phyloP scores from a whole-genome alignment of 2,113 vertebrate genomes.

The Hirundichthys speculiger region DNA sequence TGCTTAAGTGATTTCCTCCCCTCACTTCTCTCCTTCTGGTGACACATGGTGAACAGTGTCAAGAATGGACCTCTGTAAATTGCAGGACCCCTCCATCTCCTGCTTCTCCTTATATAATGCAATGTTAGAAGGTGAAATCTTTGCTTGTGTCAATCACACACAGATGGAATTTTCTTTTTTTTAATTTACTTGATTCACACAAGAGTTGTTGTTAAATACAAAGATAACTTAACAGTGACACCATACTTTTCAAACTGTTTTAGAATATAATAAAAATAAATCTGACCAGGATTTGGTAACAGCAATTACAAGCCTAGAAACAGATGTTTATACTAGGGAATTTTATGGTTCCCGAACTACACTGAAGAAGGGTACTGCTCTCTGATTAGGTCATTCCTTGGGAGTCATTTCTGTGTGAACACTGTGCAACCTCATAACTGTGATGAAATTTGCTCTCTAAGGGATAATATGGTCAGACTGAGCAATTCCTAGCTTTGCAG shows the following conservation, averaged over 20 bases:
- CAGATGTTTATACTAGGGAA: too few species aligned
- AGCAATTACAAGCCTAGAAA: too few species aligned
- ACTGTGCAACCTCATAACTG: conserved; percentile 42
- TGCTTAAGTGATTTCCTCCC: conserved; percentile 61
- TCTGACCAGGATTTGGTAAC: too few species aligned
- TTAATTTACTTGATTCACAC: too few species aligned
- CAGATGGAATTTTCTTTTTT: too few species aligned
- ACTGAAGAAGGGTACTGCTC: background rate
- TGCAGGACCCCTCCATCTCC: conserved; percentile 28
- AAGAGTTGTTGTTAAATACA: too few species aligned
- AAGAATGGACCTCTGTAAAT: conserved; percentile 36
- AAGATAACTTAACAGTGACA: too few species aligned
- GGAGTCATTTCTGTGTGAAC: conserved; percentile 38
- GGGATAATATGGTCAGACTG: conserved; percentile 51
- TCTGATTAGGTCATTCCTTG: conserved; percentile 7
- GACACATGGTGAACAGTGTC: conserved; percentile 37
- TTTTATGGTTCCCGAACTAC: background rate
- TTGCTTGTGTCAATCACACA: too few species aligned
- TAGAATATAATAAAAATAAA: too few species aligned
- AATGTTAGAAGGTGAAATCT: background rate
- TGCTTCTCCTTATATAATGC: conserved; percentile 16
- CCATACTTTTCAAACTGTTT: too few species aligned
- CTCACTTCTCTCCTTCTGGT: conserved; percentile 27
- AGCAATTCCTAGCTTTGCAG: conserved; percentile 47
- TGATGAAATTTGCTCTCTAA: conserved; percentile 51